Evolutionary conservation across 1,140 invertebrate genomes (phyloP), one percentile per base, ranked within the genome.

Genomic region (Ceratosolen solmsi): DNA sequence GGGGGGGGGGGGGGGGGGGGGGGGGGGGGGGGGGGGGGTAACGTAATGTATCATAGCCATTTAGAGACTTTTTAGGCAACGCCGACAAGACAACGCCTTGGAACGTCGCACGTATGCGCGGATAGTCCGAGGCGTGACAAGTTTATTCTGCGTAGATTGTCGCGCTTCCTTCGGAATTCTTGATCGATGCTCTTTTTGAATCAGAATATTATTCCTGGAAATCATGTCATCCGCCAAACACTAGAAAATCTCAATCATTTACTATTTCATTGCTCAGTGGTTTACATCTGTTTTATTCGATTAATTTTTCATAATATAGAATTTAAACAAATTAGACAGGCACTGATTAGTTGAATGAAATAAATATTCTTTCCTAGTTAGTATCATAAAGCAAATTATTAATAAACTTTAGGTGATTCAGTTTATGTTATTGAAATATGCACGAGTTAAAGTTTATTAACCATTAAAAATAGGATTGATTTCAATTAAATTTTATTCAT

Each of bases 41-140:
- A n/a, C 41, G 13, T 8, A 13, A 13, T 46, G 5, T 41, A 36
- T n/a, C 58, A 49, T 73, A 25, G 68, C 36, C 78, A 49, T 80
- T 80, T 80, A 56, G 65, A 41, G 65, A 79, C 63, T 71, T 79
- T 79, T 79, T 54, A 36, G 49, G 65, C 27, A 30, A n/a, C 17
- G 20, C 20, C 65, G n/a, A 74, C 72, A 15, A 51, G 41, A 46
- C 41, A 13, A 27, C 36, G 30, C 33, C 36, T n/a, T 2, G 22
- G 27, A 22, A 30, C 27, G 22, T 22, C 38, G 38, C 9, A 13
- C 33, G n/a, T 46, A 41, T 25, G 25, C 22, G 68, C 20, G 41
- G 22, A 20, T 1, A n/a, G 11, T 17, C n/a, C 4, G 41, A 49
- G 38, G n/a, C 70, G 38, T 71, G 70, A 71, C 38, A 49, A 49